These are phyloP conservation scores for Centropyge bicolor DNA, from an alignment of 2,797 vertebrate genomes.

Conservation along the genomic window DNA sequence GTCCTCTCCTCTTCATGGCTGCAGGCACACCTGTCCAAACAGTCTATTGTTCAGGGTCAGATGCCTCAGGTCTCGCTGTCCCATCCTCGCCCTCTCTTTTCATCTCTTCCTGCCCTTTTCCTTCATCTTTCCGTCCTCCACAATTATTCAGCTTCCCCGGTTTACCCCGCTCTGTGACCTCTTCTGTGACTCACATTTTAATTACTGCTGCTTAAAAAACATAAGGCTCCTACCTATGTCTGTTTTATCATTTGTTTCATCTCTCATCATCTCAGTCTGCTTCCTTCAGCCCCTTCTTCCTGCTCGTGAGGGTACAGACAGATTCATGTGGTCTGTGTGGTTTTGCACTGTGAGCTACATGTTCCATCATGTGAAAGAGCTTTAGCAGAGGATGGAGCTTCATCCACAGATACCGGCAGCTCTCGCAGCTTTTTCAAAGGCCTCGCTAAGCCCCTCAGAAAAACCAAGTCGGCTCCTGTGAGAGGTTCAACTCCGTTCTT, in stretches of 20 bases:
- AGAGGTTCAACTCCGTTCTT: conserved; percentile 59
- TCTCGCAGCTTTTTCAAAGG: conserved; percentile 60
- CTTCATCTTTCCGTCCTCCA: conserved; percentile 12
- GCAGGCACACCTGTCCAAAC: conserved; percentile 47
- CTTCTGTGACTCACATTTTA: neutral
- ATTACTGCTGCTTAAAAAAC: neutral
- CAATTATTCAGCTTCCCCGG: conserved; percentile 1
- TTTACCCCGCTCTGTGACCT: conserved; percentile 16
- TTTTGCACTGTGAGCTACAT: conserved; percentile 57
- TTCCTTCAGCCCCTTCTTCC: conserved; percentile 32
- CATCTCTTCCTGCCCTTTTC: conserved; percentile 18
- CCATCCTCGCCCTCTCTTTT: conserved; percentile 11
- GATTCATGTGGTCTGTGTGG: conserved; percentile 63
- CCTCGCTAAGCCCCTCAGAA: conserved; percentile 55
- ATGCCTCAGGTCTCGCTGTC: neutral
- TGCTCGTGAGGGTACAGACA: conserved; percentile 30
- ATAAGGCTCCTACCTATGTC: neutral
- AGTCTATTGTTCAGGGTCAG: conserved; percentile 34
- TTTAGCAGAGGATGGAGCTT: conserved; percentile 64
- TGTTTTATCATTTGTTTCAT: conserved; percentile 6
- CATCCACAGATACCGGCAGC: conserved; percentile 60
- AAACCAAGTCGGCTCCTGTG: conserved; percentile 40
- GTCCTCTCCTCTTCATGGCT: conserved; percentile 1
- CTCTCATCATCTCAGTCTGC: conserved; percentile 49
- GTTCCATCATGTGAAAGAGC: conserved; percentile 73